A percentile compares a stretch with the other conserved stretches of the same genome.
These are phyloP conservation scores for Metaphire vulgaris DNA, from an alignment of 1,140 invertebrate species.

Conservation along the genomic window DNA sequence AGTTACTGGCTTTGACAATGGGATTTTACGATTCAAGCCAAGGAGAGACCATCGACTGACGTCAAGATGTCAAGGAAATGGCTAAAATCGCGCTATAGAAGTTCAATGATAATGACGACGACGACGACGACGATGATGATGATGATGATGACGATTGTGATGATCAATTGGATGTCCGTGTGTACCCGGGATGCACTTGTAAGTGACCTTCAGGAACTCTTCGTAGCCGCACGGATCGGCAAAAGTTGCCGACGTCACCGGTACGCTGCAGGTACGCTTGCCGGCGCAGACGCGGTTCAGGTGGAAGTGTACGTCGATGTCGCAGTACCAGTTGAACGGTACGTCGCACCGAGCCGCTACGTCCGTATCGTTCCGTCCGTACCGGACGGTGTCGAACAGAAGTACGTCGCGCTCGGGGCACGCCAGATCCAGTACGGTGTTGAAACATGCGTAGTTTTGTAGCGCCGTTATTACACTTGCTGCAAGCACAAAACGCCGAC, in stretches of 20 bases:
- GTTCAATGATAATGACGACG: too few relatives aligned
- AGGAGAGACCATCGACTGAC: too few relatives aligned
- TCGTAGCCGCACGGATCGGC: constrained; percentile 26
- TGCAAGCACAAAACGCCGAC: too few relatives aligned
- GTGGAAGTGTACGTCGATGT: constrained; percentile 15
- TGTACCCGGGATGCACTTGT: constrained; percentile 28
- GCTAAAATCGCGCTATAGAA: too few relatives aligned
- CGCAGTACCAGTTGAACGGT: not conserved
- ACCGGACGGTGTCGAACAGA: constrained; percentile 25
- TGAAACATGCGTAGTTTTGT: constrained; percentile 16
- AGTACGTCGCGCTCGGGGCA: constrained; percentile 7
- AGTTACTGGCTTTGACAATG: too few relatives aligned
- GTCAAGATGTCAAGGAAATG: too few relatives aligned
- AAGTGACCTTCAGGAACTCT: constrained; percentile 27
- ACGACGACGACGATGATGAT: too few relatives aligned
- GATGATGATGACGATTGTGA: too few relatives aligned
- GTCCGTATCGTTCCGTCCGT: constrained; percentile 24
- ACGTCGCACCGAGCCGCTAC: constrained; percentile 16
- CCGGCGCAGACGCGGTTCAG: constrained; percentile 29
- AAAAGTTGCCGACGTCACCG: constrained; percentile 22
- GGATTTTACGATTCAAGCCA: too few relatives aligned
- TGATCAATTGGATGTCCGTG: too few relatives aligned
- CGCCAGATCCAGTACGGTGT: constrained; percentile 10
- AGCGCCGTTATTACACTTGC: not conserved
- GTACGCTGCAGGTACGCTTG: constrained; percentile 19